Evolutionary conservation across 2,797 vertebrate genomes (phyloP), one percentile per base, ranked within the genome.

Genomic region (Cossypha caffra): DNA sequence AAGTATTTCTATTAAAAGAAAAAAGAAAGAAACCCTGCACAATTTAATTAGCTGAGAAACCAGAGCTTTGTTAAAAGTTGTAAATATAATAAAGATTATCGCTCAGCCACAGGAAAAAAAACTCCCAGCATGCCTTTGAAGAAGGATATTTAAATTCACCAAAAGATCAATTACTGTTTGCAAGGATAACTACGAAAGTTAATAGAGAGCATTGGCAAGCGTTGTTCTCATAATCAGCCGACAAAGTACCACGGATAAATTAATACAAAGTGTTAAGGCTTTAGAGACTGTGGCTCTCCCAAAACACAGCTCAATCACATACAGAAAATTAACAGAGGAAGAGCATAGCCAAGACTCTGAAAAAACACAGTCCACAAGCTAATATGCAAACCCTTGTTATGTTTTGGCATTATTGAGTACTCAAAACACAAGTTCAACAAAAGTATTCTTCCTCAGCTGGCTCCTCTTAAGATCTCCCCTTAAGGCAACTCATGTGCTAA

Each of bases 11-110:
- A 75, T 90, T 43, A 81, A 81, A 90, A 50, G 52, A 84, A 68
- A 85, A 68, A 76, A 57, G 11, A 66, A 69, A 88, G 50, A 85
- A 93, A 69, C 9, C 3, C 26, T 3, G 4, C 35, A 72, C 62
- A 94, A 92, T 93, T 94, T 93, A 94, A 97, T 93, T 92, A 94
- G 83, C 45, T 61, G 45, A 79, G 84, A 92, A 94, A 86, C 18
- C 35, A 73, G 58, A 92, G 57, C 72, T 91, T 85, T 90, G 88
- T 95, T 92, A 79, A 15, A 94, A 94, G 59, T 51, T 71, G 73
- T 73, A 94, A 96, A 87, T 93, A 92, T 37, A 93, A 94, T 66
- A 89, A 88, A 86, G 59, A 91, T 92, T 92, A 93, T 92, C 75
- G 2, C 51, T 80, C 67, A 67, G 45, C 11, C 50, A 85, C 45